phyloP scores from a whole-genome alignment of 2,797 vertebrate genomes.

The Fringilla coelebs region DNA sequence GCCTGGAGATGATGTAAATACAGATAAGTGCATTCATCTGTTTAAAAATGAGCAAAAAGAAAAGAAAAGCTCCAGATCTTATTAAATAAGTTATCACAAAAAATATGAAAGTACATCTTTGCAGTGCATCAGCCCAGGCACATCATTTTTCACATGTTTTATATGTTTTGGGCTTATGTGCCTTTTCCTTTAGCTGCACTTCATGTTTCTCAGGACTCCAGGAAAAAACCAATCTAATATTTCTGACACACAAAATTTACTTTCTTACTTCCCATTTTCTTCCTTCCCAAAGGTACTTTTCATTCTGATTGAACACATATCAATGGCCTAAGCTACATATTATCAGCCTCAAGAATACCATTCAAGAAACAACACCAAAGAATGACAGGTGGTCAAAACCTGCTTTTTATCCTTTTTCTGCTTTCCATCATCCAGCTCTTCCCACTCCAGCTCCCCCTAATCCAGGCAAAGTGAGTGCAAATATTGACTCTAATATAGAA shows the following conservation, averaged over 20 bases:
- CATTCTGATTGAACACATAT: neutral
- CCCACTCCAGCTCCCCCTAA: neutral
- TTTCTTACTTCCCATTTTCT: neutral
- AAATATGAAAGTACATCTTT: neutral
- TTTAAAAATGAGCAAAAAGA: neutral
- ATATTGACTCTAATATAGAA: neutral
- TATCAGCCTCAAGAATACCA: neutral
- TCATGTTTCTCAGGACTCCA: neutral
- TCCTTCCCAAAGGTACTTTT: neutral
- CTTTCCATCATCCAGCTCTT: neutral
- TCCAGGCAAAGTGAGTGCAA: neutral
- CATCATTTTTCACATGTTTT: neutral
- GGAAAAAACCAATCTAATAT: neutral
- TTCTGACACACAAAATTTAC: neutral
- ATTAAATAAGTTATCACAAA: neutral
- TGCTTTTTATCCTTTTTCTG: neutral
- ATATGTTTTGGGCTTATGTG: neutral
- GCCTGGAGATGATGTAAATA: constrained; percentile 12
- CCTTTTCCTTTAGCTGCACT: neutral
- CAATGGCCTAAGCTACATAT: neutral
- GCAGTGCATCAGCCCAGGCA: neutral
- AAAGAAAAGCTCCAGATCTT: neutral
- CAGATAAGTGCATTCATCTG: constrained; percentile 6
- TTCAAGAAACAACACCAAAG: neutral
- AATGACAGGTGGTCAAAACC: neutral